A percentile compares a stretch with the other conserved stretches of the same genome.
Evolutionary conservation across 2,797 vertebrate species (phyloP).

Genomic region (Rhabdophis nuchalis): DNA sequence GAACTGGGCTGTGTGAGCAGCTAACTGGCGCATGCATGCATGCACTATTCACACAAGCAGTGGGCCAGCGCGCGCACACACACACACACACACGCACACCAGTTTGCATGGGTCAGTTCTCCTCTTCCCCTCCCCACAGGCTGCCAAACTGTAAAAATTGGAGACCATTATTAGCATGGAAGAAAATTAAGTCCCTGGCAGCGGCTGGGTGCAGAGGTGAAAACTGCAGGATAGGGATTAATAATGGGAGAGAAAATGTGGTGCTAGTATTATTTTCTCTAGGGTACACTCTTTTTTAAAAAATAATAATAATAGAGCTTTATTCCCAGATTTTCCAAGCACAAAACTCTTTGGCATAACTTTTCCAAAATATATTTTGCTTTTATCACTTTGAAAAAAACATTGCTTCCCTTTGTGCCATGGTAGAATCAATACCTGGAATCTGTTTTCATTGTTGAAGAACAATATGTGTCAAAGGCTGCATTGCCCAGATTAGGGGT

Average conservation of each 20-base stretch:
- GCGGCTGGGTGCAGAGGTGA: not conserved
- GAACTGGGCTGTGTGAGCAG: not conserved
- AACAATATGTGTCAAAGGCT: not conserved
- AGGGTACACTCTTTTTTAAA: not conserved
- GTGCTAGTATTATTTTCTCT: not conserved
- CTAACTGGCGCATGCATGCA: not conserved
- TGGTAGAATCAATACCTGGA: not conserved
- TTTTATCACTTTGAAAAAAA: not conserved
- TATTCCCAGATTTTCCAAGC: not conserved
- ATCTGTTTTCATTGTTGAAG: not conserved
- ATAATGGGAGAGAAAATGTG: not conserved
- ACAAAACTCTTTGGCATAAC: not conserved
- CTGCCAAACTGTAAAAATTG: not conserved
- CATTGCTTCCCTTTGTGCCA: not conserved
- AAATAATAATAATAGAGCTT: not conserved
- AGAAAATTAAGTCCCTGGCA: not conserved
- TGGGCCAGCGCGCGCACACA: not conserved
- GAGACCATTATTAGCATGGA: not conserved
- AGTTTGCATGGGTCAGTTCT: not conserved
- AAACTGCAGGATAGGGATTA: not conserved
- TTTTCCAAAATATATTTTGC: not conserved
- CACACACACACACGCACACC: not conserved
- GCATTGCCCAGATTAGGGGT: not conserved
- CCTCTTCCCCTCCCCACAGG: accelerated
- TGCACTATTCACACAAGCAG: not conserved